Percentiles rank a stretch among this genome's conserved stretches.
phyloP scores from a whole-genome alignment of 1,140 invertebrate species.

The Drosophila nebulosa region DNA sequence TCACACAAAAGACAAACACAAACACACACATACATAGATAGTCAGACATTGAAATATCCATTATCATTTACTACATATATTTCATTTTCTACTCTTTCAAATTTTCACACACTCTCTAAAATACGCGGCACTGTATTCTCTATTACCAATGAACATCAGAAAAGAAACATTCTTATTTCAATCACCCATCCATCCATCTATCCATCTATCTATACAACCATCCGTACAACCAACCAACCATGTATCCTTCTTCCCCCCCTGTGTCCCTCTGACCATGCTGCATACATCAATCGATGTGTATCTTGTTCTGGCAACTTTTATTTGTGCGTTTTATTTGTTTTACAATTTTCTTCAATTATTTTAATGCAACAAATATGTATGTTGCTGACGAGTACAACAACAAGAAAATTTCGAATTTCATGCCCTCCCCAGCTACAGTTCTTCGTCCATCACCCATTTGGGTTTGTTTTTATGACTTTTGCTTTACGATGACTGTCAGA shows the following conservation, averaged over 20 bases:
- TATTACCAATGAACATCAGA: not conserved
- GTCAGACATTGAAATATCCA: not conserved
- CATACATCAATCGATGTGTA: not conserved
- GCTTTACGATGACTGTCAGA: constrained; percentile 49
- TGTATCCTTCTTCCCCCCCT: not conserved
- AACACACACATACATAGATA: not conserved
- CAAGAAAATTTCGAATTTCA: constrained; percentile 44
- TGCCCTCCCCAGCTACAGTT: constrained; percentile 3
- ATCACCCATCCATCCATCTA: not conserved
- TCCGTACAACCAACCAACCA: not conserved
- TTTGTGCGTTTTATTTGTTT: constrained; percentile 54
- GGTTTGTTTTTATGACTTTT: constrained; percentile 67
- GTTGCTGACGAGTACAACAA: constrained; percentile 44
- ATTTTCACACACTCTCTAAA: not conserved
- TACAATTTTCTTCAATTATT: constrained; percentile 74
- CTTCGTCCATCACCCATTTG: not conserved
- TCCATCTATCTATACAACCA: not conserved
- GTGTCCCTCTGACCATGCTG: not conserved
- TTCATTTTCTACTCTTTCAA: not conserved
- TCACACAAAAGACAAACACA: not conserved
- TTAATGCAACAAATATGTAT: constrained; percentile 75
- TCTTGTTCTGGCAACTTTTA: constrained; percentile 17
- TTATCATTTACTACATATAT: not conserved
- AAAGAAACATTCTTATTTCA: constrained; percentile 1
- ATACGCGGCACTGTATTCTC: not conserved